phyloP scores from a whole-genome alignment of 2,113 vertebrate genomes.

The Rhinichthys klamathensis region DNA sequence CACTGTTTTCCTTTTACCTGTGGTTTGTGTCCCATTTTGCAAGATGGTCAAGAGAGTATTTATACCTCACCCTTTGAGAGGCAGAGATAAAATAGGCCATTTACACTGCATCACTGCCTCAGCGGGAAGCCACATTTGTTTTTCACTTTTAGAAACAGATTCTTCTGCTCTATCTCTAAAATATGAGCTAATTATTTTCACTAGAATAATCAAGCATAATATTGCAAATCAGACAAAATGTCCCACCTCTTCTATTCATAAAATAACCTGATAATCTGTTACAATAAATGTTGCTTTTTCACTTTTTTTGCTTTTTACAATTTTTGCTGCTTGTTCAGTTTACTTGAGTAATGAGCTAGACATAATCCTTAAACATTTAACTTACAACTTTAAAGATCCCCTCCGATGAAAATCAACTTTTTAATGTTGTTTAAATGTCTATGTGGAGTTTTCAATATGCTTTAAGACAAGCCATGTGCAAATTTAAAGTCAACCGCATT shows the following conservation, averaged over 20 bases:
- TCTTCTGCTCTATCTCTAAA: neutral
- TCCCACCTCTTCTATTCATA: neutral
- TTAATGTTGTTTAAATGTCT: too few species aligned
- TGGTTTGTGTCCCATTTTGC: conserved; percentile 38
- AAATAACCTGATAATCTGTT: neutral
- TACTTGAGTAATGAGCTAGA: neutral
- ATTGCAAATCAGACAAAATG: neutral
- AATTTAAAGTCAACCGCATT: too few species aligned
- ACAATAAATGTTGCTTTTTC: neutral
- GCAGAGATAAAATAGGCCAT: conserved; percentile 28
- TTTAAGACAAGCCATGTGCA: too few species aligned
- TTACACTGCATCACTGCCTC: conserved; percentile 32
- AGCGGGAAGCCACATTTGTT: neutral
- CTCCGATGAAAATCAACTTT: too few species aligned
- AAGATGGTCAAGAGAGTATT: conserved; percentile 43
- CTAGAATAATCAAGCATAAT: neutral
- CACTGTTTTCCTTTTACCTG: conserved; percentile 25
- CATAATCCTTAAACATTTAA: too few species aligned
- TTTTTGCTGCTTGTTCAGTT: neutral
- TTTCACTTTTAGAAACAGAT: neutral
- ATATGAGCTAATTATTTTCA: neutral
- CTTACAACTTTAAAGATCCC: neutral
- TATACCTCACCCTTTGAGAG: conserved; percentile 33
- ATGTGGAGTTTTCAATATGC: too few species aligned
- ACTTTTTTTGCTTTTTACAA: neutral